phyloP scores from a whole-genome alignment of 2,113 vertebrate genomes.

The Melanerpes formicivorus region DNA sequence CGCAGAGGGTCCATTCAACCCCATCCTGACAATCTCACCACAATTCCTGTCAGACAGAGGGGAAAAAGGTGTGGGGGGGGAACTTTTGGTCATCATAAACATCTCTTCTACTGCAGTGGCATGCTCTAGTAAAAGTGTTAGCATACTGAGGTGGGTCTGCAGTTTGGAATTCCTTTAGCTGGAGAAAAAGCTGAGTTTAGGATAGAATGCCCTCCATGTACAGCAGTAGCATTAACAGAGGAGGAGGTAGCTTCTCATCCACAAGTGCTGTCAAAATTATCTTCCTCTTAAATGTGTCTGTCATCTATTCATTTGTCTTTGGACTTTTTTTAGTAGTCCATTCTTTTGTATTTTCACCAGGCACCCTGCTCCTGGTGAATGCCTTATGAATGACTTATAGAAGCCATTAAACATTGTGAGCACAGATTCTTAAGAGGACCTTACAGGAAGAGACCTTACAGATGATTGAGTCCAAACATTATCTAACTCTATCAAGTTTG shows the following conservation, averaged over 20 bases:
- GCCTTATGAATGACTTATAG: neutral
- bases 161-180: neutral
- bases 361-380: neutral
- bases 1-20: neutral
- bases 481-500: too few relatives aligned
- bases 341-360: neutral
- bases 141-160: neutral
- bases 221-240: neutral
- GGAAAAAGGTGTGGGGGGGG: neutral
- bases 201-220: neutral
- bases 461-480: too few relatives aligned
- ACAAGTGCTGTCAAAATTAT: neutral
- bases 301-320: neutral
- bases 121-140: neutral
- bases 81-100: neutral
- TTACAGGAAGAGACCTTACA: too few relatives aligned
- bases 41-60: neutral
- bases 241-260: neutral
- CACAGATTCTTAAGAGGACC: neutral
- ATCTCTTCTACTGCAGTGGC: neutral
- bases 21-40: neutral
- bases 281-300: neutral
- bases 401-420: neutral
- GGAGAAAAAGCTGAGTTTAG: neutral
- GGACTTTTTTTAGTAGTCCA: neutral